Conservation (phyloP, 2,113 vertebrate genomes). For the Serilophus lunatus region DNA sequence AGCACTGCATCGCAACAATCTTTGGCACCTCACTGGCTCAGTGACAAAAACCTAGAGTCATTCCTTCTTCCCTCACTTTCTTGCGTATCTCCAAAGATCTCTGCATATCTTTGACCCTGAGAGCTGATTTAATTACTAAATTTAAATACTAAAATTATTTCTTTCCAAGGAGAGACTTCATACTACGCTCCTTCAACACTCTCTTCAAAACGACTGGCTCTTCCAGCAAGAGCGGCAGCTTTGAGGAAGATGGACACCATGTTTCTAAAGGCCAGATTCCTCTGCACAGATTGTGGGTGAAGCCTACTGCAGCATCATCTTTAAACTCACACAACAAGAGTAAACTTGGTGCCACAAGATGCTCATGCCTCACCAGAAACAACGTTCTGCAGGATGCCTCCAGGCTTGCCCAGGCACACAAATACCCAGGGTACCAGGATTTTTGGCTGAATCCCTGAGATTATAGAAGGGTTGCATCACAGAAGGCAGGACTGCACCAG, state of each 20-base stretch:
- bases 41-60: background rate
- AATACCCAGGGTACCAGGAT: background rate
- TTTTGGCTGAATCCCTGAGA: background rate
- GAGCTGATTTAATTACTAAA: background rate
- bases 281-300: background rate
- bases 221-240: background rate
- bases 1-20: background rate
- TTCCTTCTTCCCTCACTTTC: background rate
- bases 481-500: background rate
- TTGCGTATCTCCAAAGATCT: background rate
- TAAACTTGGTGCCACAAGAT: background rate
- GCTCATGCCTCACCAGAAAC: background rate
- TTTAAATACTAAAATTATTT: background rate
- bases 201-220: background rate
- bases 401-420: background rate
- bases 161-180: background rate
- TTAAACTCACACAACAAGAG: background rate
- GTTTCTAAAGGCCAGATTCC: background rate
- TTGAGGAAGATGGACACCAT: background rate
- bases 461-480: background rate
- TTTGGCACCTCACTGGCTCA: background rate
- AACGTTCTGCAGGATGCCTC: accelerated
- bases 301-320: background rate
- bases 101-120: background rate
- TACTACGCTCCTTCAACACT: background rate